Evolutionary conservation across 2,113 vertebrate genomes (phyloP), one percentile per base, ranked within the genome.

Genomic region (Scomber scombrus): DNA sequence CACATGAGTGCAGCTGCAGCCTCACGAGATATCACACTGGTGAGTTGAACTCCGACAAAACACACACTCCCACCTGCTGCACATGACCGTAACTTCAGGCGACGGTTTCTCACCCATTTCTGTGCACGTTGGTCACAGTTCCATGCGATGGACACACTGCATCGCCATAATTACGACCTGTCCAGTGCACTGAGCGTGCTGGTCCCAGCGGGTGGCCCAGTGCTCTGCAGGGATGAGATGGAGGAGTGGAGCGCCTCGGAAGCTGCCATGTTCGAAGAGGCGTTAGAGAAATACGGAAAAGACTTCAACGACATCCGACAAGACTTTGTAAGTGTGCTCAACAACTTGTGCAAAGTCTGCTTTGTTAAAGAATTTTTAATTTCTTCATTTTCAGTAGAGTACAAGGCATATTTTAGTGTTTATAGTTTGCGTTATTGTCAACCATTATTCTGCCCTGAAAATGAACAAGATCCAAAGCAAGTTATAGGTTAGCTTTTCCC

Each of bases 241-340:
- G 98, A 99, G 88, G 98, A 99, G 91, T 99, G 98, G 98, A 99
- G 97, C 11, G 97, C 98, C 29, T 99, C 98, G 5, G 98, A 99
- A 92, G 98, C 98, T 3, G 97, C 95, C 93, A 96, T 99, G 91
- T 99, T 99, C 77, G 98, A 99, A 90, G 98, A 99, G 85, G 97
- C 98, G 1, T 83, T 99, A 90, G 98, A 99, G 91, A 99, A 99
- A 91, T 99, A 99, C 46, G 98, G 98, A 86, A 99, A 99, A 93
- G 98, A 99, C 95, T 99, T 99, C 95, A 99, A 97, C 54, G 98
- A 99, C 88, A 99, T 99, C 90, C 97, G 97, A 93, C 98, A 99
- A 95, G 98, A 99, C 93, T 99, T 99, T 93, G 98, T 99, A 92
- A 97, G 98, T 97, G 73, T 52, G 11, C 34, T n/a, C 34, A 2